Conservation (phyloP, 2,888 invertebrate species). For the Hemicrepidius hirtus region DNA sequence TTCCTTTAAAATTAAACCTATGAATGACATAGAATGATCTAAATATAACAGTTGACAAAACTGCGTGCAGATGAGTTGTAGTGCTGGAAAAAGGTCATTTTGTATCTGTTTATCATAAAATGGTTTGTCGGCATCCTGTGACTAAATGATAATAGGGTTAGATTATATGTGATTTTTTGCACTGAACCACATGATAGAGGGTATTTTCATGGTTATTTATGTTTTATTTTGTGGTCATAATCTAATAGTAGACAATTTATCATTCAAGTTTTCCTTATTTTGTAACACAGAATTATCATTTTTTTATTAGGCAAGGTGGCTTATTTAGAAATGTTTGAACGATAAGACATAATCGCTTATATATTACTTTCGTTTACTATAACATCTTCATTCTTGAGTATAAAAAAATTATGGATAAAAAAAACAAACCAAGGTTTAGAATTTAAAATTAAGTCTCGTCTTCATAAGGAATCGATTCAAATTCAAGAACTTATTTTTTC, state of each 20-base stretch:
- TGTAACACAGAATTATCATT: not conserved
- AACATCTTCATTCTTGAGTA: no score
- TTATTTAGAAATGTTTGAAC: no score
- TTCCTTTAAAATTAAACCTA: not conserved
- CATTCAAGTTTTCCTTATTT: not conserved
- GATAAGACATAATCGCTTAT: no score
- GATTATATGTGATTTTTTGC: not conserved
- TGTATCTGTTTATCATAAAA: slow-evolving; percentile 13
- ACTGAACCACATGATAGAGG: slow-evolving; percentile 11
- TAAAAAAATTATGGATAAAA: no score
- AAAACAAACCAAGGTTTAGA: no score
- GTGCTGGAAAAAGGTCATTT: slow-evolving; percentile 16
- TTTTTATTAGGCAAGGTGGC: no score
- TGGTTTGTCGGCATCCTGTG: slow-evolving; percentile 27
- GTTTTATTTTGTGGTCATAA: slow-evolving; percentile 14
- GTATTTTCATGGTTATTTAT: slow-evolving; percentile 2
- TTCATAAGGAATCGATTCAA: no score
- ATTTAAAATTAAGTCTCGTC: no score
- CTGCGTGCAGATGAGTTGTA: not conserved
- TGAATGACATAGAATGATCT: not conserved
- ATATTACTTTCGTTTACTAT: no score
- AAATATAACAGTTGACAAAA: slow-evolving; percentile 6
- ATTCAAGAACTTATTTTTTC: no score
- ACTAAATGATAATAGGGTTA: slow-evolving; percentile 1
- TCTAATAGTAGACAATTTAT: slow-evolving; percentile 4